Evolutionary conservation across 1,140 invertebrate species (phyloP), one percentile per base, ranked within the genome.

Genomic region (Gonatopus flavifemur): DNA sequence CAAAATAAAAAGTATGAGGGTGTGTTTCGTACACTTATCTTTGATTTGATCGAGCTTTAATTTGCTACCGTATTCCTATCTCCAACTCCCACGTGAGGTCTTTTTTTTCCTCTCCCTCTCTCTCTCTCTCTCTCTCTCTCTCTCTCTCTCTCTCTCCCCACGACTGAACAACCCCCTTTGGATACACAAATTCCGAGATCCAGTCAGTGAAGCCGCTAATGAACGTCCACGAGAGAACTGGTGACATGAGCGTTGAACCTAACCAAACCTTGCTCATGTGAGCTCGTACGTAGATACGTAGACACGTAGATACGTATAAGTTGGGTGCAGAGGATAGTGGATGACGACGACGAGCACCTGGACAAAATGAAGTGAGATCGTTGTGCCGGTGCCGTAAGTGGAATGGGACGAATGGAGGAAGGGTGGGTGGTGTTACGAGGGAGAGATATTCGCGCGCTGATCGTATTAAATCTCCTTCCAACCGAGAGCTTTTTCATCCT

Each of bases 401-500:
- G 15, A 15, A 36, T 18, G 35, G 19, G 35, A 36, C 13, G 16
- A n/a, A n/a, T 9, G 16, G 15, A 15, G 35, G 16, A 13, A 18
- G 35, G 19, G 35, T 16, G 35, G 13, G 16, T 16, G 35, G 16
- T 36, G 19, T 36, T 15, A 2, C 0, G 49, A 55, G 57, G 56
- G 54, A 39, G 57, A 55, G 69, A 67, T 66, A 64, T 65, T 66
- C 64, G 54, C 58, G 56, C 57, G n/a, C 24, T 70, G 66, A 72
- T 72, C 69, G 62, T 65, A 68, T 70, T 72, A 72, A 72, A 72
- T 68, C 67, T 70, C 66, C 63, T 69, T 69, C 64, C 57, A 69
- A 61, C 66, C 59, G 56, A n/a, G n/a, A 63, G 66, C 64, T 68
- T 62, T n/a, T 67, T 64, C 58, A 51, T 52, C 57, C 52, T 51